A percentile compares a stretch with the other conserved stretches of the same genome.
These are phyloP conservation scores for Amia ocellicauda DNA, from an alignment of 2,113 vertebrate genomes.

Conservation along the genomic window DNA sequence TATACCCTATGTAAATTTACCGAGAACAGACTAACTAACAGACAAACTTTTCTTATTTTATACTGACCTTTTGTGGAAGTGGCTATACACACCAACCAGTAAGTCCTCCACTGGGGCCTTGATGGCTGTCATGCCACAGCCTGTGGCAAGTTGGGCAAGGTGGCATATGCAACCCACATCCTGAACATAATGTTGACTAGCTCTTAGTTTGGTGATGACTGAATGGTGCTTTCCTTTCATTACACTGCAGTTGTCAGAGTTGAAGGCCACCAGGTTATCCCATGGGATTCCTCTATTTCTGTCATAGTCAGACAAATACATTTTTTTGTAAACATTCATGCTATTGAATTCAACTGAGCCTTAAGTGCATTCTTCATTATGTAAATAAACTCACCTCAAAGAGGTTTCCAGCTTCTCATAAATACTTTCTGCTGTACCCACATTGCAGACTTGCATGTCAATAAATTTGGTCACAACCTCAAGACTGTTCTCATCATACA, in stretches of 20 bases:
- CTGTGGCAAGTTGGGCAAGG: slow-evolving; percentile 8
- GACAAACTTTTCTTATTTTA: not conserved
- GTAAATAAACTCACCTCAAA: slow-evolving; percentile 7
- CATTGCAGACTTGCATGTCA: slow-evolving; percentile 14
- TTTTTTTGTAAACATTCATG: not conserved
- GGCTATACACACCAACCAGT: not conserved
- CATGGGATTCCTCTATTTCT: slow-evolving; percentile 14
- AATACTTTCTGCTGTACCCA: slow-evolving; percentile 2
- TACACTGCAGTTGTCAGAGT: slow-evolving; percentile 12
- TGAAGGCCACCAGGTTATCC: slow-evolving; percentile 11
- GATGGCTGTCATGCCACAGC: slow-evolving; percentile 13
- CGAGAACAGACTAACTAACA: slow-evolving; percentile 1
- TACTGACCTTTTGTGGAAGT: slow-evolving; percentile 10
- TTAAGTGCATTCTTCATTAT: not conserved
- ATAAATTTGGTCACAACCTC: slow-evolving; percentile 14
- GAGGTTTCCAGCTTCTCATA: not conserved
- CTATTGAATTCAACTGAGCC: not conserved
- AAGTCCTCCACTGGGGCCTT: slow-evolving; percentile 2
- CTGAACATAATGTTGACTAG: slow-evolving; percentile 8
- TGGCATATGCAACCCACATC: slow-evolving; percentile 22
- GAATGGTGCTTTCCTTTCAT: slow-evolving; percentile 11
- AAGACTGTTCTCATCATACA: slow-evolving; percentile 11
- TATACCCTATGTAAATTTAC: slow-evolving; percentile 1
- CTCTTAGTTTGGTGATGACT: slow-evolving; percentile 9
- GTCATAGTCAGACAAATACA: not conserved